A percentile compares a stretch with the other conserved stretches of the same genome.
Conservation (phyloP, 1,140 invertebrate genomes). For the Cyphomyrmex costatus region DNA sequence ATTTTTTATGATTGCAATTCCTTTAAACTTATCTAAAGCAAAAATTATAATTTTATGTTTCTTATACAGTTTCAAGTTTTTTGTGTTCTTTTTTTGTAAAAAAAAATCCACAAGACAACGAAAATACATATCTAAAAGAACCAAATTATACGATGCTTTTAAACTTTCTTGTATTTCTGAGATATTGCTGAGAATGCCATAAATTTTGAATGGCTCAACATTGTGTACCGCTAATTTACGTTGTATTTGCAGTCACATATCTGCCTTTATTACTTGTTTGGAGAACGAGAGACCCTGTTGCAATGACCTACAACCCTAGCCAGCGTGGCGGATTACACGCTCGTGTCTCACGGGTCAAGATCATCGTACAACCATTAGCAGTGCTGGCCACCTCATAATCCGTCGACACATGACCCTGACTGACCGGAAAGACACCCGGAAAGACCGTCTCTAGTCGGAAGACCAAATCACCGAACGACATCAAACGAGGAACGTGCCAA, state of each 20-base stretch:
- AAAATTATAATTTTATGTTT: background rate
- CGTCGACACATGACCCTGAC: slow-evolving; percentile 79
- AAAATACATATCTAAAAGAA: background rate
- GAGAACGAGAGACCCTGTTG: slow-evolving; percentile 69
- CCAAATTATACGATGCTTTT: background rate
- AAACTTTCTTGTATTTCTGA: background rate
- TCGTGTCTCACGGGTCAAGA: slow-evolving; percentile 81
- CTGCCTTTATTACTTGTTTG: slow-evolving; percentile 82
- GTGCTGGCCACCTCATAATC: slow-evolving; percentile 77
- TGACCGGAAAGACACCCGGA: slow-evolving; percentile 75
- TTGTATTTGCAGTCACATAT: slow-evolving; percentile 79
- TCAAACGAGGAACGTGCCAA: slow-evolving; percentile 44
- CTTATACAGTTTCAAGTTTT: background rate
- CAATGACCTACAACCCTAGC: slow-evolving; percentile 66
- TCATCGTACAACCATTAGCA: slow-evolving; percentile 77
- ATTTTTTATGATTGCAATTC: background rate
- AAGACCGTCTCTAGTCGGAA: slow-evolving; percentile 63
- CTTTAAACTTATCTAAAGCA: background rate
- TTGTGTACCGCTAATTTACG: slow-evolving; percentile 52
- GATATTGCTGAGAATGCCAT: background rate
- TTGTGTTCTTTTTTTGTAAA: no score
- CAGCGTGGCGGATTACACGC: slow-evolving; percentile 78
- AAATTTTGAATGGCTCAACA: slow-evolving; percentile 10
- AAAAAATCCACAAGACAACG: no score
- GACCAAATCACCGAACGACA: slow-evolving; percentile 44